These are phyloP conservation scores for Penaeus japonicus DNA, from an alignment of 1,140 invertebrate species.

Conservation along the genomic window DNA sequence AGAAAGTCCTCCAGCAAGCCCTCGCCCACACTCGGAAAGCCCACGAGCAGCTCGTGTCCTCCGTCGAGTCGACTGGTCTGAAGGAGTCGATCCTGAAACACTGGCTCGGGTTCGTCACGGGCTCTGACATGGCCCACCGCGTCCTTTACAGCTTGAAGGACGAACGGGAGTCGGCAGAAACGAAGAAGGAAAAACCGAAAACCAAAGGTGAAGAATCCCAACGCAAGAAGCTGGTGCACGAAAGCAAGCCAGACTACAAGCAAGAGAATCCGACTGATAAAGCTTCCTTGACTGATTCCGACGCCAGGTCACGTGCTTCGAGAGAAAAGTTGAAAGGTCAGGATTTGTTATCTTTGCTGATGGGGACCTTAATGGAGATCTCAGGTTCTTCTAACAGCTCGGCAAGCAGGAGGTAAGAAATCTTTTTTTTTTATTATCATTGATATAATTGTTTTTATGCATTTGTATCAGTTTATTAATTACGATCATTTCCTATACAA, in stretches of 20 bases:
- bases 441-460: too few relatives aligned
- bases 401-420: too few relatives aligned
- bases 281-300: too few relatives aligned
- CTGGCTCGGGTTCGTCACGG: background rate
- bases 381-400: too few relatives aligned
- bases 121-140: background rate
- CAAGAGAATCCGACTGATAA: too few relatives aligned
- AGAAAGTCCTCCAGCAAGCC: background rate
- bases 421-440: too few relatives aligned
- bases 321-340: too few relatives aligned
- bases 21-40: background rate
- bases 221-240: background rate
- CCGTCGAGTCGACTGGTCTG: background rate
- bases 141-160: background rate
- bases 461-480: too few relatives aligned
- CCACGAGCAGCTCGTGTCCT: background rate
- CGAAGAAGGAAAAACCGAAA: background rate
- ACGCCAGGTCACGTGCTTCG: too few relatives aligned
- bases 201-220: background rate
- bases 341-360: too few relatives aligned
- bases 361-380: too few relatives aligned
- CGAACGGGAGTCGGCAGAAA: background rate
- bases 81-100: background rate
- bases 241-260: background rate
- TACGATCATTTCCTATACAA: too few relatives aligned